Conservation (phyloP, 2,888 invertebrate species). For the Athalia rosae region DNA sequence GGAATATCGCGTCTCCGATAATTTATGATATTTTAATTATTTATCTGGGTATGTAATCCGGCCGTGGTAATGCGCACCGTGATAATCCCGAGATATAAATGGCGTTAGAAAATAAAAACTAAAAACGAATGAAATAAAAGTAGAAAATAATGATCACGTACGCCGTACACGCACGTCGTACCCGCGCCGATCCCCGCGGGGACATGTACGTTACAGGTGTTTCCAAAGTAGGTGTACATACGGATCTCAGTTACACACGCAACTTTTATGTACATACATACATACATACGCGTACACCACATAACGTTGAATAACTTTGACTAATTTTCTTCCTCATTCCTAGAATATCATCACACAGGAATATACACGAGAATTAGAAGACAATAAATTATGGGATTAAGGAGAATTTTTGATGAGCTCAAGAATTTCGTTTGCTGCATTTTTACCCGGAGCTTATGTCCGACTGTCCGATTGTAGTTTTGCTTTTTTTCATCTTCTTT, state of each 20-base stretch:
- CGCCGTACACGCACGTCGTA: background rate
- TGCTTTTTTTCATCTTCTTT: background rate
- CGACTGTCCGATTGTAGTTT: background rate
- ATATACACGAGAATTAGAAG: background rate
- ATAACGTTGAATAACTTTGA: slow-evolving; percentile 1
- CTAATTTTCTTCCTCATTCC: slow-evolving; percentile 8
- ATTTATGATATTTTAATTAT: slow-evolving; percentile 31
- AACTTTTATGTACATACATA: slow-evolving; percentile 19
- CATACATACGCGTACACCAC: no score
- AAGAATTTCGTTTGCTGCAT: background rate
- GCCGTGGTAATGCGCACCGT: slow-evolving; percentile 13
- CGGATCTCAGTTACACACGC: slow-evolving; percentile 25
- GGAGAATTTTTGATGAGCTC: background rate
- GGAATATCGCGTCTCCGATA: background rate
- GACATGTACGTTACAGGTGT: slow-evolving; percentile 24
- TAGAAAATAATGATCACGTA: background rate
- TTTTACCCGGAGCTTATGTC: background rate
- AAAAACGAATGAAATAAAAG: background rate
- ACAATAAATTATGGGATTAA: background rate
- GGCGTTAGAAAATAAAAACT: background rate
- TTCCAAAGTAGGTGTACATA: slow-evolving; percentile 27
- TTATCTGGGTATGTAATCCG: slow-evolving; percentile 20
- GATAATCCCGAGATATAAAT: slow-evolving; percentile 19
- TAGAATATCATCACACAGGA: background rate
- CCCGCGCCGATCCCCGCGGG: background rate